Conservation (phyloP, 2,113 vertebrate genomes). For the Athene cunicularia region DNA sequence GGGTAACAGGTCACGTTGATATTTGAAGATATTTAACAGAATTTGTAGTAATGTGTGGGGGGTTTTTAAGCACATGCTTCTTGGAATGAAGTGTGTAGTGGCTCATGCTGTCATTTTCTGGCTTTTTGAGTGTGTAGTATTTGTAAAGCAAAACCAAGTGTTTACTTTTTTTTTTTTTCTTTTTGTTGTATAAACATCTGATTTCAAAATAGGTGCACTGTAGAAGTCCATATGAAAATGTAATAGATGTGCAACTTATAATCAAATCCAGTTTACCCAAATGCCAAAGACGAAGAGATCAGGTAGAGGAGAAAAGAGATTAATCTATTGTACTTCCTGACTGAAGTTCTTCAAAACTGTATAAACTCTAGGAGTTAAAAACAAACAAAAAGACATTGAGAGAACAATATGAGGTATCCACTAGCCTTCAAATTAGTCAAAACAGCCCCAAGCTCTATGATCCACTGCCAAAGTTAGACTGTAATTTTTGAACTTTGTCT, state of each 20-base stretch:
- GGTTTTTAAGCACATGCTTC: not conserved
- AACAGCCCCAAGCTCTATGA: not conserved
- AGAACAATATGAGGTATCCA: not conserved
- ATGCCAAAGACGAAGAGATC: slow-evolving; percentile 20
- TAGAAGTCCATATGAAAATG: not conserved
- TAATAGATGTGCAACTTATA: slow-evolving; percentile 16
- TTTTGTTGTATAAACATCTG: not conserved
- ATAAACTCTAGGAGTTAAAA: not conserved
- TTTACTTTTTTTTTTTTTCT: not conserved
- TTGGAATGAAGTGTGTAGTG: not conserved
- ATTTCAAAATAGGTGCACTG: not conserved
- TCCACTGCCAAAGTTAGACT: not conserved
- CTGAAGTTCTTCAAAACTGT: not conserved
- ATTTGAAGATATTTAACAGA: not conserved
- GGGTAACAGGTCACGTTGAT: not conserved
- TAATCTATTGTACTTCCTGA: not conserved
- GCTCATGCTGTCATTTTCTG: not conserved
- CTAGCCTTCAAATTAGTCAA: not conserved
- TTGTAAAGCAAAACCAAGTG: not conserved
- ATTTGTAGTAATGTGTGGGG: not conserved
- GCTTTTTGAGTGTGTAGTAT: not conserved
- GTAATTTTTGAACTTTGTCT: not conserved
- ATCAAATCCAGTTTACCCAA: slow-evolving; percentile 52
- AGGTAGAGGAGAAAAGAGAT: not conserved
- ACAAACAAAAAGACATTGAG: not conserved